Evolutionary conservation across 2,113 vertebrate species (phyloP), one percentile per base, ranked within the genome.

Genomic region (Petrocephalus microphthalmus): DNA sequence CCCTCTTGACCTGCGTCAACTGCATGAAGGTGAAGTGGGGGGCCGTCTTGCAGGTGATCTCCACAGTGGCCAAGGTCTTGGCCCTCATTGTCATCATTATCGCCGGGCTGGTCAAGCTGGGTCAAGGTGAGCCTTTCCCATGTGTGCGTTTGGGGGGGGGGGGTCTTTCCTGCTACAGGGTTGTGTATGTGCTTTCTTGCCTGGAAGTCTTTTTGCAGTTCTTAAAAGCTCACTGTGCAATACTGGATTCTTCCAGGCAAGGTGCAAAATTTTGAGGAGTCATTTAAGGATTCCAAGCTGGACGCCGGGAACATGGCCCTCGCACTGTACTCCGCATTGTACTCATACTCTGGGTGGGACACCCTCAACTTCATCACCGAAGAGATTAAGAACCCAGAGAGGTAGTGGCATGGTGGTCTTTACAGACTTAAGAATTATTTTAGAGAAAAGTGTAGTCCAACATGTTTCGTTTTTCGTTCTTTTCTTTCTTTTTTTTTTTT

Each of bases 311-410:
- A 96, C 88, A 93, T 96, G 93, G 94, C 96, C 7, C 87, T 96
- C 88, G 96, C 95, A 15, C 92, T 96, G 37, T 96, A 96, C n/a
- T 93, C 96, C 4, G 96, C 96, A 0, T 91, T 96, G 0, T 96
- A 96, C 90, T 96, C 96, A 0, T 96, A 96, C 90, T 96, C 96
- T 0, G 96, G 96, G 54, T 96, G 96, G 96, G 96, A 96, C 89
- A 96, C 95, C 0, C 94, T 96, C 74, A 96, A 96, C 93, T 96
- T 94, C 90, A 95, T 96, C 89, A 96, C 96, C 2, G 96, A 96
- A 92, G 96, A 96, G 92, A 93, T 96, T 90, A 95, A 96, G 91
- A 94, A 96, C 90, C 96, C 96, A 88, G 93, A 96, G 87, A 96
- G 95, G 96, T 96, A 88, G 0, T 1, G 25, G 25, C 1, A 25